Base-by-base conservation (phyloP, 2,888 invertebrate species). In the Patella pellucida region DNA sequence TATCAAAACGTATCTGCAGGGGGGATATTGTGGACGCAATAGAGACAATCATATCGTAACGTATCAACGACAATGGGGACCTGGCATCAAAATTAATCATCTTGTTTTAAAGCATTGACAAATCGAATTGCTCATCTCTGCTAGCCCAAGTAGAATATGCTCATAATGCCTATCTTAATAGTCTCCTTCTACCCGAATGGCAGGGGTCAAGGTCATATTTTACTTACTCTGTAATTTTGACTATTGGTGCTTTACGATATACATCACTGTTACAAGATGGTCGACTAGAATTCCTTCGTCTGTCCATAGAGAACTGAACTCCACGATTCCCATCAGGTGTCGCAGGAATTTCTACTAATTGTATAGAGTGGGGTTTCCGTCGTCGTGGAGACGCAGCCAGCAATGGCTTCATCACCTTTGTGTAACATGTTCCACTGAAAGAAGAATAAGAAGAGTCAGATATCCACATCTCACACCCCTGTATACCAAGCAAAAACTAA, bases 281-380 rank as follows among this genome's bases (percentile, higher is more conserved):
- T 19, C 62, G 19, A 5, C 19, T 23, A 23, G 62, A 62, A 15
- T 74, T 71, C 50, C 72, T 52, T 27, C 73, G 73, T 31, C 82
- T 82, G 75, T 94, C 94, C 77, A 93, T 89, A 15, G 93, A 92
- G 73, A 95, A 90, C 88, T 95, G 94, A 73, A 95, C 93, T 70
- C 94, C 94, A 80, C 93, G 92, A 80, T 85, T 84, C 19, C 86
- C 85, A 74, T 87, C 88, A 5, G 91, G 91, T 54, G 91, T 92
- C 69, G 94, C 93, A 56, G 96, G 95, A 86, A 96, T 95, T 88
- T 95, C 95, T 73, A 97, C 94, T 84, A 95, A 93, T 83, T 96
- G 94, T 87, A 96, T 96, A 75, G 95, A 95, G 92, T 96, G 97
- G 69, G 95, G 94, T 82, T 92, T 93, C 68, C 87, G 84, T 5